Conservation (phyloP, 2,797 vertebrate species). For the Falco concolor region DNA sequence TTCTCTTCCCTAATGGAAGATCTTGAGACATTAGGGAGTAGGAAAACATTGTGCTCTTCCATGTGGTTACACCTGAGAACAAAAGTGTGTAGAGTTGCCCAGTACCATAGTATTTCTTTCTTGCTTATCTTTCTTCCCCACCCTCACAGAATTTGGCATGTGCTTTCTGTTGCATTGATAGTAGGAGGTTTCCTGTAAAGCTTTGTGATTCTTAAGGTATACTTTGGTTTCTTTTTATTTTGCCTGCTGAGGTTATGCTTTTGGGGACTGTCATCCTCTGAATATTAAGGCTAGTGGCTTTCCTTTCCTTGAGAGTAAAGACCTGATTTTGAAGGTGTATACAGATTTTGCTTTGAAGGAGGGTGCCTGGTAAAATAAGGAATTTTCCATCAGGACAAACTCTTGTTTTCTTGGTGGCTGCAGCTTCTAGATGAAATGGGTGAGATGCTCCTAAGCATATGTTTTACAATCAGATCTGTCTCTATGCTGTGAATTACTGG, state of each 20-base stretch:
- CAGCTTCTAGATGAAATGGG: neutral
- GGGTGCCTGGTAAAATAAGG: neutral
- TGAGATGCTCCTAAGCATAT: neutral
- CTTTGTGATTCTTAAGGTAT: neutral
- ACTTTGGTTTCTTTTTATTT: neutral
- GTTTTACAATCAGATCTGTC: neutral
- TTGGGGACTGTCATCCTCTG: neutral
- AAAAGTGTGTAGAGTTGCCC: neutral
- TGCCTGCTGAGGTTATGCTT: neutral
- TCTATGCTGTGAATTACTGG: neutral
- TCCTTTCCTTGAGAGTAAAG: neutral
- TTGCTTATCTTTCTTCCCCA: neutral
- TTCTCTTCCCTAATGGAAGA: neutral
- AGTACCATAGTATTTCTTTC: neutral
- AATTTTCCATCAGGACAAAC: neutral
- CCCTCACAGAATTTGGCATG: neutral
- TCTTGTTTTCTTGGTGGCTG: neutral
- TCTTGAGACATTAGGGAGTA: neutral
- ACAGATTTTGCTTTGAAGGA: neutral
- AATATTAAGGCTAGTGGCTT: neutral
- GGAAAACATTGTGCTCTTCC: neutral
- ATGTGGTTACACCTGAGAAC: neutral
- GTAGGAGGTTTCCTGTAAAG: neutral
- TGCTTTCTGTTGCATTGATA: neutral
- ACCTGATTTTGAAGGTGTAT: neutral